phyloP scores from a whole-genome alignment of 1,140 invertebrate species.

The Homalodisca vitripennis region DNA sequence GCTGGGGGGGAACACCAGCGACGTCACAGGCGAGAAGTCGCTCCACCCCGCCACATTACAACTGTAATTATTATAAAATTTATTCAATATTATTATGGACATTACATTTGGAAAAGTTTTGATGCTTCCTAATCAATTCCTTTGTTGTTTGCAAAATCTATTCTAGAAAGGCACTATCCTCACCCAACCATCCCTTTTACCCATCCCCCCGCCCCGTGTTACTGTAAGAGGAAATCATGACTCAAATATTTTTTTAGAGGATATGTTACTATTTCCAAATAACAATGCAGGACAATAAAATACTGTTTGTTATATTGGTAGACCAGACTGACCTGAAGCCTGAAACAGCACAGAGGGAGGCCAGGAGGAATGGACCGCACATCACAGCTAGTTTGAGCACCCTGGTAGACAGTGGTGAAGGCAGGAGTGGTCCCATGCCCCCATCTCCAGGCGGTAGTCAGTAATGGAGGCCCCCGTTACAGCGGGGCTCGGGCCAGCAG shows the following conservation, averaged over 20 bases:
- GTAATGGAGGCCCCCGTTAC: slow-evolving; percentile 76
- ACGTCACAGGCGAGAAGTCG: slow-evolving; percentile 58
- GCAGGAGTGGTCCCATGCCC: slow-evolving; percentile 51
- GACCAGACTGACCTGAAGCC: slow-evolving; percentile 56
- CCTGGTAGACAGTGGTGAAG: slow-evolving; percentile 58
- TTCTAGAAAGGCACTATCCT: too few species aligned
- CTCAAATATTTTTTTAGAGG: too few species aligned
- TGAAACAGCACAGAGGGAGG: slow-evolving; percentile 74
- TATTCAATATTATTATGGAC: too few species aligned
- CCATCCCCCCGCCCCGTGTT: too few species aligned
- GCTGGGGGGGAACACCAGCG: slow-evolving; percentile 68
- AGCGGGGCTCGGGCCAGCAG: slow-evolving; percentile 68
- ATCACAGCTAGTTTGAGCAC: slow-evolving; percentile 55
- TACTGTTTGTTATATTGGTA: slow-evolving; percentile 3
- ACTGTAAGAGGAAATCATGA: too few species aligned
- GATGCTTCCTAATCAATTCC: too few species aligned
- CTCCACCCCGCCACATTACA: slow-evolving; percentile 74
- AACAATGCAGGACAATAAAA: slow-evolving; percentile 13
- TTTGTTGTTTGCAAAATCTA: too few species aligned
- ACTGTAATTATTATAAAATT: too few species aligned
- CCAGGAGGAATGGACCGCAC: slow-evolving; percentile 72
- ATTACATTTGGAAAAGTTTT: too few species aligned
- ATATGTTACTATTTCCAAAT: too few species aligned
- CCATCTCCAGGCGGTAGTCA: slow-evolving; percentile 78
- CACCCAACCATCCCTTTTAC: too few species aligned